phyloP scores from a whole-genome alignment of 64 coral and sea anemone species.

The Stichodactyla mertensii region DNA sequence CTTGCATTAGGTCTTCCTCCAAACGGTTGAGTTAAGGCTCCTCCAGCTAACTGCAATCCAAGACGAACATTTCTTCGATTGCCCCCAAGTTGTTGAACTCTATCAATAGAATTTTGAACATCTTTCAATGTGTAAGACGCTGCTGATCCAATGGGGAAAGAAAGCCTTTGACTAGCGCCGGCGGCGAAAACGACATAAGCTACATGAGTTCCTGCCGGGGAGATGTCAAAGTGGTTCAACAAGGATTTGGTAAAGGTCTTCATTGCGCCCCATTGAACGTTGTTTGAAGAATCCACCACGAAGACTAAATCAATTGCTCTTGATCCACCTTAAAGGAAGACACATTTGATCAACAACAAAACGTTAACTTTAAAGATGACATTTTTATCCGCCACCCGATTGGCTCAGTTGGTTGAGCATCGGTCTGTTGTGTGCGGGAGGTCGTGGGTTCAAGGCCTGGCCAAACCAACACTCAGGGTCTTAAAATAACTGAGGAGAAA shows the following conservation, averaged over 20 bases:
- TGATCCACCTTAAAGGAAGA: neutral
- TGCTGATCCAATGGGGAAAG: neutral
- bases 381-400: no score
- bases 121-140: neutral
- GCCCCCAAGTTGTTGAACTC: neutral
- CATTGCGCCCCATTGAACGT: conserved; percentile 2
- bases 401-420: no score
- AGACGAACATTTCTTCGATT: neutral
- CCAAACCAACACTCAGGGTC: no score
- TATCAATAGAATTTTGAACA: neutral
- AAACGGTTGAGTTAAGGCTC: neutral
- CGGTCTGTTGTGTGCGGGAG: no score
- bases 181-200: neutral
- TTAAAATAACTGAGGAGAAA: no score
- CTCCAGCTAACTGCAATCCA: neutral
- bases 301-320: conserved; percentile 6
- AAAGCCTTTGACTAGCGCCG: neutral
- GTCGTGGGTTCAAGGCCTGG: neutral
- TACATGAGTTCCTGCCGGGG: neutral
- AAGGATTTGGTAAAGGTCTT: conserved; percentile 2
- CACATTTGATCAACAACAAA: no score
- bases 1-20: conserved; percentile 14
- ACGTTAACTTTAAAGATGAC: neutral
- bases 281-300: conserved; percentile 2
- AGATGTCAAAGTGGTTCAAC: neutral